phyloP scores from a whole-genome alignment of 2,888 invertebrate genomes.

The Autographa gamma region DNA sequence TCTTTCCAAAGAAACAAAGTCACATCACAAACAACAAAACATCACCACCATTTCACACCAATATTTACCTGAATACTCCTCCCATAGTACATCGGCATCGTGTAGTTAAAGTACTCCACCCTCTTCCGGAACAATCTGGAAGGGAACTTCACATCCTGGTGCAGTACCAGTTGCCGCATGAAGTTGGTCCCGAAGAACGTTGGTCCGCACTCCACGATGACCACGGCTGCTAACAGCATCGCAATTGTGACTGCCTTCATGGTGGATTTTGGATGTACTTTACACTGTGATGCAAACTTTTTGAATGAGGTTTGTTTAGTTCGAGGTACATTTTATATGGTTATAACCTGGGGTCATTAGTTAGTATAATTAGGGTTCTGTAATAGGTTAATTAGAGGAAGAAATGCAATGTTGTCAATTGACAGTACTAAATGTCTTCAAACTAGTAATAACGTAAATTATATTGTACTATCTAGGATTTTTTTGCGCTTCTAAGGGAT shows the following conservation, averaged over 20 bases:
- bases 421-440: too few species aligned
- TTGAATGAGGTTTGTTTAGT: slow-evolving; percentile 5
- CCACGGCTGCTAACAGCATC: slow-evolving; percentile 59
- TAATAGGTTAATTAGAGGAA: neutral
- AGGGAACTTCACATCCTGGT: slow-evolving; percentile 58
- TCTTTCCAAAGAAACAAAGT: too few species aligned
- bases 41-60: too few species aligned
- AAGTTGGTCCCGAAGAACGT: slow-evolving; percentile 75
- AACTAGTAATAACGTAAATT: too few species aligned
- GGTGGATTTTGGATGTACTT: neutral
- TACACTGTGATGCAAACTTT: neutral
- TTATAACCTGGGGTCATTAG: slow-evolving; percentile 32
- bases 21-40: too few species aligned
- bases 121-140: slow-evolving; percentile 67
- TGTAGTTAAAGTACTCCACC: slow-evolving; percentile 68
- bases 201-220: slow-evolving; percentile 70
- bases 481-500: too few species aligned
- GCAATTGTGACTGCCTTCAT: slow-evolving; percentile 62
- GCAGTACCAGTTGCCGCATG: slow-evolving; percentile 61
- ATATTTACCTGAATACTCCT: slow-evolving; percentile 65
- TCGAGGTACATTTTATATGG: slow-evolving; percentile 10
- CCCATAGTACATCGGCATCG: slow-evolving; percentile 55
- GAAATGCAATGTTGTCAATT: too few species aligned
- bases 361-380: slow-evolving; percentile 16
- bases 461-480: too few species aligned